Conservation (phyloP, 2,888 invertebrate species). For the Philopedon plagiatum region DNA sequence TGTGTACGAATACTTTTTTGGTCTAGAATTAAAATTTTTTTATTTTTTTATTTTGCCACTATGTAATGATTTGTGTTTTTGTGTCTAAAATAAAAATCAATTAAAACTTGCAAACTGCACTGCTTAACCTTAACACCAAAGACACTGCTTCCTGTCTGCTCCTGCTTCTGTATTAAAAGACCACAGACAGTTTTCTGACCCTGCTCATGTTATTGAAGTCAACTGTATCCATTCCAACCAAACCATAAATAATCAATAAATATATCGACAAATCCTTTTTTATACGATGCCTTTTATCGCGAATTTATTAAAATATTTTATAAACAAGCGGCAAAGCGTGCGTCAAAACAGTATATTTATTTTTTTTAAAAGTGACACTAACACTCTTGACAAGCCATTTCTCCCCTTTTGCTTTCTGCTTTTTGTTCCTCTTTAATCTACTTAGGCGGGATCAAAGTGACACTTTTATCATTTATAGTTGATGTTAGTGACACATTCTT, state of each 20-base stretch:
- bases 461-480: neutral
- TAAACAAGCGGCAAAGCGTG: neutral
- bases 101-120: no score
- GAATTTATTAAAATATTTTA: neutral
- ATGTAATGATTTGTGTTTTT: no score
- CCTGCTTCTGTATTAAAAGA: no score
- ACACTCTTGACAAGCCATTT: neutral
- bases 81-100: no score
- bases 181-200: no score
- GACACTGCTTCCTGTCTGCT: no score
- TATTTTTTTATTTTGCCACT: no score
- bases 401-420: neutral
- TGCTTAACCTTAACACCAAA: no score
- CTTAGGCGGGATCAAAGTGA: neutral
- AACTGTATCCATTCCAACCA: neutral
- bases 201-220: neutral
- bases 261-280: slow-evolving; percentile 15
- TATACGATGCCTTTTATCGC: neutral
- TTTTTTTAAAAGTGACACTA: neutral
- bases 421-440: neutral
- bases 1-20: no score
- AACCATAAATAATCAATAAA: slow-evolving; percentile 31
- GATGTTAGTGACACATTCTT: neutral
- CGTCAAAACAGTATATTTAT: neutral
- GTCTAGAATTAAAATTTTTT: no score